Percentiles rank a stretch among this genome's conserved stretches.
Conservation (phyloP, 1,140 invertebrate genomes). For the Calosoma granatense region DNA sequence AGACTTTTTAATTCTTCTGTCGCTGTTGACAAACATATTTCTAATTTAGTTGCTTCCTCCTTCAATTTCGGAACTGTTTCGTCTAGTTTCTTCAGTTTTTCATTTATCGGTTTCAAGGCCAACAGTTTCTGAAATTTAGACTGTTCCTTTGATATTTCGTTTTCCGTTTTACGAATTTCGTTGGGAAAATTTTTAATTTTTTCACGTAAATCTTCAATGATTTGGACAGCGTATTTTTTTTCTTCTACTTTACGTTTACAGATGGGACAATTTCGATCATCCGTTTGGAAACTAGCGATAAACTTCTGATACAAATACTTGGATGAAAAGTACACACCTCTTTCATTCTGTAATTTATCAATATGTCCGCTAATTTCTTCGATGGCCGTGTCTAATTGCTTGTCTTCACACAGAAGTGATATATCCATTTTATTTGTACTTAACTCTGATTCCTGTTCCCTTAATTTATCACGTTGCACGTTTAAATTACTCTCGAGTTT, state of each 20-base stretch:
- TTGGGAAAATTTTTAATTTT: constrained; percentile 40
- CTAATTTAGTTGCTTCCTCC: constrained; percentile 11
- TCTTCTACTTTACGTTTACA: constrained; percentile 27
- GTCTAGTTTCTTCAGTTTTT: constrained; percentile 19
- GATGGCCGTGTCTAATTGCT: constrained; percentile 30
- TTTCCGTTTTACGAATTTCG: constrained; percentile 27
- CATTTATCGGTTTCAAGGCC: constrained; percentile 25
- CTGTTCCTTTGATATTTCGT: constrained; percentile 28
- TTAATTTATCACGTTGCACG: constrained; percentile 25
- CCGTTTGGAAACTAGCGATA: constrained; percentile 24
- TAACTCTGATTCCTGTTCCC: constrained; percentile 30
- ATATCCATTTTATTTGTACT: constrained; percentile 28
- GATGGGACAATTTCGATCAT: constrained; percentile 28
- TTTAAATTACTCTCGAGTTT: constrained; percentile 25
- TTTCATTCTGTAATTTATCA: constrained; percentile 35
- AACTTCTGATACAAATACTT: constrained; percentile 38
- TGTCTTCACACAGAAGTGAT: constrained; percentile 31
- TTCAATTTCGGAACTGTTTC: not conserved
- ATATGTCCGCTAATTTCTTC: constrained; percentile 28
- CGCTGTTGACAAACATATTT: constrained; percentile 16
- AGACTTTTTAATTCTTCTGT: constrained; percentile 18
- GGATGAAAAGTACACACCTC: constrained; percentile 34
- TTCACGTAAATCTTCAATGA: constrained; percentile 35
- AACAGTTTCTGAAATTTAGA: constrained; percentile 23
- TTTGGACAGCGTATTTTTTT: constrained; percentile 18